Percentiles rank a stretch among this genome's conserved stretches.
Evolutionary conservation across 2,113 vertebrate genomes (phyloP).

Genomic region (Columba janthina): DNA sequence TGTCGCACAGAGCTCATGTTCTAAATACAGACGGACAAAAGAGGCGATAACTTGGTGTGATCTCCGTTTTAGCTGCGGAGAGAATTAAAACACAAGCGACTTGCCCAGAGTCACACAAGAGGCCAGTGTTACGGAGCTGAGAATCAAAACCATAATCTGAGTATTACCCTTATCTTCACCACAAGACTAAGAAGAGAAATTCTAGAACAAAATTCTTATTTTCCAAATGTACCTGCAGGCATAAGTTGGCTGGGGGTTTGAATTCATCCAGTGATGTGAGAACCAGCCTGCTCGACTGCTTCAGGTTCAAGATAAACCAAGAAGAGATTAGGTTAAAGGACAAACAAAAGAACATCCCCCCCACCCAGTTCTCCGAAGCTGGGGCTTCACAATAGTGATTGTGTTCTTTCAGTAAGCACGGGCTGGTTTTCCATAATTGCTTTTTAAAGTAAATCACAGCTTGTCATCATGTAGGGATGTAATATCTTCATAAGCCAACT

Average conservation of each 20-base stretch:
- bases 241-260: not conserved
- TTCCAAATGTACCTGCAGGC: constrained; percentile 45
- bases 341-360: constrained; percentile 38
- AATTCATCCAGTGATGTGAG: constrained; percentile 46
- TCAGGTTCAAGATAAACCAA: constrained; percentile 28
- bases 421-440: constrained; percentile 20
- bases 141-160: constrained; percentile 61
- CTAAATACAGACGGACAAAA: not conserved
- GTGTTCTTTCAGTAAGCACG: not conserved
- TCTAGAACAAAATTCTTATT: constrained; percentile 59
- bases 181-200: constrained; percentile 29
- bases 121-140: constrained; percentile 24
- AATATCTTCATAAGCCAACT: constrained; percentile 32
- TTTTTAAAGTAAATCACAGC: constrained; percentile 5
- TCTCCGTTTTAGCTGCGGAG: not conserved
- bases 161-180: constrained; percentile 44
- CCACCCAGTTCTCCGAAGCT: not conserved
- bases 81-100: not conserved
- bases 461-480: not conserved
- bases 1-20: not conserved
- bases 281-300: not conserved
- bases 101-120: constrained; percentile 48
- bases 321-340: constrained; percentile 62
- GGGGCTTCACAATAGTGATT: not conserved
- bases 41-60: not conserved